Evolutionary conservation across 2,888 invertebrate species (phyloP), one percentile per base, ranked within the genome.

Genomic region (Aethes cnicana): DNA sequence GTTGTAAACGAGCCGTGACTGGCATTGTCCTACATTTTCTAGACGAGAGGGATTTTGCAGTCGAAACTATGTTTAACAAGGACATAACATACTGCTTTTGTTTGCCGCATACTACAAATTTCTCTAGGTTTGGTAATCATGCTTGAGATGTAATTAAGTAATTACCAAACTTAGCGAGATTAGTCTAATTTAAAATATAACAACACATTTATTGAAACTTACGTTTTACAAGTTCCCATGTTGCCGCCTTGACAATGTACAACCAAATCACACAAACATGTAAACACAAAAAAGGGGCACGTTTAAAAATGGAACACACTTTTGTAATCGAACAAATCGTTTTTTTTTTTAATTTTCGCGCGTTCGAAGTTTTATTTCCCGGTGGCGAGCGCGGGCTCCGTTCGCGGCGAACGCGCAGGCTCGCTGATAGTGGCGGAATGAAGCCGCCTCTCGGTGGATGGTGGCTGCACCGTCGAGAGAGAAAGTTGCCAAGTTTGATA

Each of bases 401-500:
- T 69, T 69, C 74, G 68, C 73, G 69, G 76, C 84, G 79, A 73
- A 72, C 83, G 81, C 72, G 72, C 72, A 69, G 68, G 72, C 74
- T 76, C 79, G 79, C 65, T 71, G 76, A 67, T 72, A 64, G 69
- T 66, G 66, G 72, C 79, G 72, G 75, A 84, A 76, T 81, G 84
- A 83, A 69, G 75, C 80, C 81, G 55, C 53, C 59, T 20, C 43
- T 53, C 25, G 20, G 47, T 41, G 42, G 33, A 26, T 28, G 30
- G 28, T 7, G 17, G 32, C 42, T 42, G 36, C 30, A 44, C 47
- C 55, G 55, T 47, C 63, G 70, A 73, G 84, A 85, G 86, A 87
- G 87, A 87, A 88, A 88, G 87, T 87, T 81, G 69, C 74, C 67
- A 66, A 84, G 86, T 86, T 86, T 85, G 84, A 83, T 84, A 84